Conservation (phyloP, 2,797 vertebrate genomes). For the Silurus aristotelis region DNA sequence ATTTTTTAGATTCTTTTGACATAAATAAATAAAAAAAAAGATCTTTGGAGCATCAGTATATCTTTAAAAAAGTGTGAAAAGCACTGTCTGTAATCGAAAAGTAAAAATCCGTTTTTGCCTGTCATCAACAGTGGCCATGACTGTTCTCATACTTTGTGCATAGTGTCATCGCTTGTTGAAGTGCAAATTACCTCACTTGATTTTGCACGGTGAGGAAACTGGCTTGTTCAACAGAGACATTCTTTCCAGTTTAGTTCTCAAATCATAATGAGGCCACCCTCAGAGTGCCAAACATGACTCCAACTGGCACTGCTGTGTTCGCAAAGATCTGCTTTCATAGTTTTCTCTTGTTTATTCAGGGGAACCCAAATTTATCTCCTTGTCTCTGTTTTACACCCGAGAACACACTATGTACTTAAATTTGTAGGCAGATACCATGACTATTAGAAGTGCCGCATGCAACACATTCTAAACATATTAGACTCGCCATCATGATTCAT, state of each 20-base stretch:
- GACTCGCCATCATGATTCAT: not conserved
- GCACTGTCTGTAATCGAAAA: constrained; percentile 37
- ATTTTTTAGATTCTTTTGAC: constrained; percentile 14
- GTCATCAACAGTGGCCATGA: constrained; percentile 59
- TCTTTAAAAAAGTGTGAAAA: constrained; percentile 32
- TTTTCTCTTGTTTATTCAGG: constrained; percentile 35
- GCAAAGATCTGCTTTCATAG: constrained; percentile 38
- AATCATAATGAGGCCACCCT: constrained; percentile 58
- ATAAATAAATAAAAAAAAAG: not conserved
- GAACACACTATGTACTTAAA: constrained; percentile 8
- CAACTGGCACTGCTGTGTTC: constrained; percentile 33
- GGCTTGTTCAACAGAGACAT: constrained; percentile 60
- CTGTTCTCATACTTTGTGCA: constrained; percentile 63
- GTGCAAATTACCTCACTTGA: constrained; percentile 67
- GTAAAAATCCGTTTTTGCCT: constrained; percentile 56
- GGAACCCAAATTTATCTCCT: constrained; percentile 22
- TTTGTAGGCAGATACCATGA: not conserved
- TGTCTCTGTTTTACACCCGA: not conserved
- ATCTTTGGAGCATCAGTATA: not conserved
- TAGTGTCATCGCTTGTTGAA: constrained; percentile 70
- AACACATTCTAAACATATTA: not conserved
- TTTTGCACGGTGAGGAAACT: constrained; percentile 61
- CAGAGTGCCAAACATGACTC: constrained; percentile 39
- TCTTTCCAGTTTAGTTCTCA: constrained; percentile 67
- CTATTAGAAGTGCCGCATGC: not conserved